phyloP scores from a whole-genome alignment of 2,113 vertebrate species.

The Brienomyrus longianalis region DNA sequence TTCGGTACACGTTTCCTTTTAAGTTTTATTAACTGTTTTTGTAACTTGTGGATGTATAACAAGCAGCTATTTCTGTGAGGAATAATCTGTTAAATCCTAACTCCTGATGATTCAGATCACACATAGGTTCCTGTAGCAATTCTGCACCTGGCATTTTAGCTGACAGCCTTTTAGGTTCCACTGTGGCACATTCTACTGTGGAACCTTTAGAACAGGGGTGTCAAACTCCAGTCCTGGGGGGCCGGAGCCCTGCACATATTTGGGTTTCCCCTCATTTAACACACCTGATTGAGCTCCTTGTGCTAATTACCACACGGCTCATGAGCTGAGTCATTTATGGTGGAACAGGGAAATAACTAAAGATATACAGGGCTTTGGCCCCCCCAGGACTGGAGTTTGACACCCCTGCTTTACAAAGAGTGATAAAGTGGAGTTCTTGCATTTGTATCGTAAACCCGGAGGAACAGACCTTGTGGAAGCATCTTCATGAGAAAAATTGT shows the following conservation, averaged over 20 bases:
- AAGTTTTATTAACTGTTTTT: not conserved
- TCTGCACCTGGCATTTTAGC: not conserved
- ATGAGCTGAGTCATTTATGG: too few relatives aligned
- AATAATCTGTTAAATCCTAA: not conserved
- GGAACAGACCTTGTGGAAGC: not conserved
- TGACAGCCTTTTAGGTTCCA: not conserved
- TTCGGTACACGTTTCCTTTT: not conserved
- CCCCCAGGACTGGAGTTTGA: too few relatives aligned
- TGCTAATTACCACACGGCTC: too few relatives aligned
- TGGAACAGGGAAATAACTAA: too few relatives aligned
- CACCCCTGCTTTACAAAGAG: not conserved
- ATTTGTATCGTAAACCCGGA: not conserved
- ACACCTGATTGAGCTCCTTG: too few relatives aligned
- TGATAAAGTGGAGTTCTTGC: not conserved
- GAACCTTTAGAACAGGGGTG: not conserved
- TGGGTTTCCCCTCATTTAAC: too few relatives aligned
- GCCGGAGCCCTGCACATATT: too few relatives aligned
- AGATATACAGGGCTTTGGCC: too few relatives aligned
- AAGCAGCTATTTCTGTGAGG: not conserved
- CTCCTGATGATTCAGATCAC: not conserved
- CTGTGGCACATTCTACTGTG: not conserved
- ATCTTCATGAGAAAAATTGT: not conserved
- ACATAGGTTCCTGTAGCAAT: not conserved
- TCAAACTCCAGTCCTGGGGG: too few relatives aligned
- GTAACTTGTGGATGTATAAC: not conserved